A percentile compares a stretch with the other conserved stretches of the same genome.
Conservation (phyloP, 2,797 vertebrate species). For the Sylvia borin region DNA sequence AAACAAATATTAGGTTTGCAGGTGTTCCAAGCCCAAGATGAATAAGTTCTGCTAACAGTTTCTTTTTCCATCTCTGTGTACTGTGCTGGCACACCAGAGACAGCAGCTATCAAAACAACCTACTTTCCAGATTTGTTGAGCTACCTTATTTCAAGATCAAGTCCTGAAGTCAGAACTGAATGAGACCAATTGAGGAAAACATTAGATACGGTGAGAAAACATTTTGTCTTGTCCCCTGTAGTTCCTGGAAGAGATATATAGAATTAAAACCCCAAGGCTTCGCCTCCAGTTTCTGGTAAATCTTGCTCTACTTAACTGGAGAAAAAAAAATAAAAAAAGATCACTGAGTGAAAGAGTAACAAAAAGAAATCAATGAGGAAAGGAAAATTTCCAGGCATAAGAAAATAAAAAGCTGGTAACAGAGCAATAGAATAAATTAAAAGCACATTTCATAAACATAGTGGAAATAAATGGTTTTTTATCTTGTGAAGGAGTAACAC, state of each 20-base stretch:
- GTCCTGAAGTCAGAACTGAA: slow-evolving; percentile 7
- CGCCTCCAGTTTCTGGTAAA: background rate
- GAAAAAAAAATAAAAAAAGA: background rate
- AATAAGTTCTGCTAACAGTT: background rate
- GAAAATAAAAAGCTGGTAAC: background rate
- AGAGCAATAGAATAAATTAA: slow-evolving; percentile 32
- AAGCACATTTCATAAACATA: slow-evolving; percentile 9
- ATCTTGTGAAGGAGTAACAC: background rate
- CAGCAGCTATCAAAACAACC: background rate
- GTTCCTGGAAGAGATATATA: background rate
- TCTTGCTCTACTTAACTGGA: background rate
- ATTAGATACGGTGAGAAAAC: background rate
- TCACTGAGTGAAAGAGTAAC: background rate
- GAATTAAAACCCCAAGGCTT: background rate
- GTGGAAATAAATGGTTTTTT: background rate
- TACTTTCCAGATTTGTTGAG: background rate
- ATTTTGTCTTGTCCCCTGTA: slow-evolving; percentile 2
- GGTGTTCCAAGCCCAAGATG: background rate
- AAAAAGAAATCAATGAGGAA: background rate
- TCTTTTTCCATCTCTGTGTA: background rate
- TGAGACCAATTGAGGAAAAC: background rate
- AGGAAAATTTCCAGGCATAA: background rate
- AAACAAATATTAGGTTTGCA: background rate
- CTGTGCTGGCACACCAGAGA: background rate
- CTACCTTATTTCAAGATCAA: background rate